These are phyloP conservation scores for Muscicapa adusta DNA, from an alignment of 2,113 vertebrate species.

Conservation along the genomic window DNA sequence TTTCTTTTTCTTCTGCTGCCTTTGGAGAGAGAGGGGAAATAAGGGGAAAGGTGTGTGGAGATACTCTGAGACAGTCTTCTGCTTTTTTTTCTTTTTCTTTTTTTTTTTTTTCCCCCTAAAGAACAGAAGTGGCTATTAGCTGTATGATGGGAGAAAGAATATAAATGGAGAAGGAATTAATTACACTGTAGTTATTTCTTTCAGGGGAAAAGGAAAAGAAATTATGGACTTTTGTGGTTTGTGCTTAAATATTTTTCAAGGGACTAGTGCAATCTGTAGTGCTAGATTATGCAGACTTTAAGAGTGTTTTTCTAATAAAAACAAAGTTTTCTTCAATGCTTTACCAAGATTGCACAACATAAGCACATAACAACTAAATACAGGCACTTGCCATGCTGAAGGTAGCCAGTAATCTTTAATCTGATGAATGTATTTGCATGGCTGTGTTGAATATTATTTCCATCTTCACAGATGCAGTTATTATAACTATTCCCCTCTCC, in stretches of 20 bases:
- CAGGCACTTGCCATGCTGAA: not conserved
- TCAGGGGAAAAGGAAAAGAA: not conserved
- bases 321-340: not conserved
- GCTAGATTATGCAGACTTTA: not conserved
- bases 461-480: not conserved
- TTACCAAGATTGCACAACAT: not conserved
- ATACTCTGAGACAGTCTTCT: not conserved
- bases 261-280: not conserved
- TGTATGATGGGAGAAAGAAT: not conserved
- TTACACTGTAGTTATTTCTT: not conserved
- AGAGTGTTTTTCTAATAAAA: not conserved
- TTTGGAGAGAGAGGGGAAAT: not conserved
- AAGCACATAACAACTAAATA: not conserved
- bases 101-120: not conserved
- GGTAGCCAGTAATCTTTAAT: not conserved
- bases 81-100: not conserved
- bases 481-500: not conserved
- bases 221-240: not conserved
- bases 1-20: not conserved
- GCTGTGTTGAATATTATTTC: not conserved
- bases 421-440: not conserved
- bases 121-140: not conserved
- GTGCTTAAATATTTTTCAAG: not conserved
- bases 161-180: not conserved
- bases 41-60: not conserved